These are phyloP conservation scores for Oscheius sp. DNA, from an alignment of 2,888 invertebrate genomes.

Conservation along the genomic window DNA sequence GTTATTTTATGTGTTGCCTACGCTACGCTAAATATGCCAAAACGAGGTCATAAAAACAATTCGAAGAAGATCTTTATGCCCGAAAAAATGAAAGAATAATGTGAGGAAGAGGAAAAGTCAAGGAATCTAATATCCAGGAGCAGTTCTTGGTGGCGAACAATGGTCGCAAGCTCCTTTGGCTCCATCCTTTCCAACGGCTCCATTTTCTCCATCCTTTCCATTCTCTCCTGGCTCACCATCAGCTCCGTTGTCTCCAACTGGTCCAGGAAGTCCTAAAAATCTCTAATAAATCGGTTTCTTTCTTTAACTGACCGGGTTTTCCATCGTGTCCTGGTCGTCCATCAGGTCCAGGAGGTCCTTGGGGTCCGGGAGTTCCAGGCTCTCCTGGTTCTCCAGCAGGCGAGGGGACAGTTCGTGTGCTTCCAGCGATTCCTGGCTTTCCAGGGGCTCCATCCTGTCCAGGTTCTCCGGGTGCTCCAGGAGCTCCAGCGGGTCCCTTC, in stretches of 20 bases:
- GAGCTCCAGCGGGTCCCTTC: slow-evolving; percentile 78
- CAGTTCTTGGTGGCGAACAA: slow-evolving; percentile 67
- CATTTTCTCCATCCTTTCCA: slow-evolving; percentile 61
- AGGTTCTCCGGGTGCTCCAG: slow-evolving; percentile 80
- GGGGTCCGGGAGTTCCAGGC: slow-evolving; percentile 53
- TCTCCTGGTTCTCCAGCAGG: slow-evolving; percentile 47
- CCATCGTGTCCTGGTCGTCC: slow-evolving; percentile 60
- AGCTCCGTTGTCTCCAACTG: slow-evolving; percentile 50
- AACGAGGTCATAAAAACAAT: too few relatives aligned
- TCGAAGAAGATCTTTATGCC: too few relatives aligned
- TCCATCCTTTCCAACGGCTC: slow-evolving; percentile 63
- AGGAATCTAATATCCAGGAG: slow-evolving; percentile 13
- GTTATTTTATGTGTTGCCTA: too few relatives aligned
- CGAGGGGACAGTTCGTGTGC: slow-evolving; percentile 34
- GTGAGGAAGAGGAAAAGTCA: too few relatives aligned
- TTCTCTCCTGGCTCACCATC: slow-evolving; percentile 55
- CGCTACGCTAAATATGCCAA: too few relatives aligned
- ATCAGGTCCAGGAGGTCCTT: slow-evolving; percentile 54
- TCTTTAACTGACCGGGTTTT: slow-evolving; percentile 40
- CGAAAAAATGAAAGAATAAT: too few relatives aligned
- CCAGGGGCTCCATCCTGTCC: slow-evolving; percentile 73
- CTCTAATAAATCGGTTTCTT: too few relatives aligned
- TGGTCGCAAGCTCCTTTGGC: slow-evolving; percentile 68
- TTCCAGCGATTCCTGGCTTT: slow-evolving; percentile 59
- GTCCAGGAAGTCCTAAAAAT: slow-evolving; percentile 46